phyloP scores from a whole-genome alignment of 1,140 invertebrate genomes.

The Cotesia chilonis region DNA sequence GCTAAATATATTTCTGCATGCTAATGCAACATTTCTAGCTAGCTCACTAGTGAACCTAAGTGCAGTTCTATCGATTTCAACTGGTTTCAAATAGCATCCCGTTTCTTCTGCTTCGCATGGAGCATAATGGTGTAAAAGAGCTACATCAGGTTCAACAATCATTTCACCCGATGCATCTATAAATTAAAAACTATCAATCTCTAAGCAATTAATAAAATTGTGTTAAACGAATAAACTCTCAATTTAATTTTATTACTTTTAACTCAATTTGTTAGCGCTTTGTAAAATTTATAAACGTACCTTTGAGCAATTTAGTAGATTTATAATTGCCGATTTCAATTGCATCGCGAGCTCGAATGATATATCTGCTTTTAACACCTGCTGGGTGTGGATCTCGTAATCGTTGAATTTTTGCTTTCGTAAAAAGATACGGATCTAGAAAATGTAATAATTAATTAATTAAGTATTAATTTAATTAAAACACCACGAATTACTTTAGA shows the following conservation, averaged over 20 bases:
- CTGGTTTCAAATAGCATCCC: constrained; percentile 65
- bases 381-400: constrained; percentile 67
- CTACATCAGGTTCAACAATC: constrained; percentile 36
- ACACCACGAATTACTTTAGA: no score
- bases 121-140: constrained; percentile 44
- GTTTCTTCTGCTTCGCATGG: constrained; percentile 65
- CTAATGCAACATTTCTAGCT: constrained; percentile 56
- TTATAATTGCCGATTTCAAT: constrained; percentile 73
- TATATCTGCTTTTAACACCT: constrained; percentile 70
- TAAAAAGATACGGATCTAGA: constrained; percentile 52
- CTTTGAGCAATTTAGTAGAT: constrained; percentile 64
- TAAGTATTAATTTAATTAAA: no score
- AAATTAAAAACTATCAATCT: constrained; percentile 38
- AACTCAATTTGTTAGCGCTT: neutral
- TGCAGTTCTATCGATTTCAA: constrained; percentile 60
- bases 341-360: constrained; percentile 66
- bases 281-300: constrained; percentile 9
- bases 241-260: no score
- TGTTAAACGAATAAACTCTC: neutral
- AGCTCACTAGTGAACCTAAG: constrained; percentile 56
- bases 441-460: neutral
- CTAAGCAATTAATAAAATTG: neutral
- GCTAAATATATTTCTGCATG: constrained; percentile 41
- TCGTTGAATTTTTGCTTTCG: constrained; percentile 67
- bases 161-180: constrained; percentile 33